Evolutionary conservation across 2,888 invertebrate genomes (phyloP), one percentile per base, ranked within the genome.

Genomic region (Epicampocera succincta): DNA sequence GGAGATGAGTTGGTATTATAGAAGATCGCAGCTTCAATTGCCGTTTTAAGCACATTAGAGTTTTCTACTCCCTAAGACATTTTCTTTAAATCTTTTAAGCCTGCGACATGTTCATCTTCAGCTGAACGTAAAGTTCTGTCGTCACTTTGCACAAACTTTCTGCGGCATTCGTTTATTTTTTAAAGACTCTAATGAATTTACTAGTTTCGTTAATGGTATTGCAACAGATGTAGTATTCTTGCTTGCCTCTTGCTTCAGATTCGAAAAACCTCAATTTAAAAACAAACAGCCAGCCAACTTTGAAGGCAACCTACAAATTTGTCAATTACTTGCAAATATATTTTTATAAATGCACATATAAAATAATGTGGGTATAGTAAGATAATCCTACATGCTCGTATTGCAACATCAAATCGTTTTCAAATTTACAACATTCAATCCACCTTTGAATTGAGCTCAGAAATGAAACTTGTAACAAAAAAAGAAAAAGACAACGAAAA

Each of bases 351-450:
- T 54, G 5, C 38, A 4, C 13, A 12, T 58, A 13, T 42, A 42
- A 25, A 44, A 44, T 21, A 38, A 15, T 25, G 50, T 63, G 48
- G 48, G 58, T 65, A 58, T 44, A 9, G 78, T 72, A 69, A 78
- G 82, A 82, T 82, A 82, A 82, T 82, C 82, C 82, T 78, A 81
- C 81, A 61, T 1, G 33, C 33, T 33, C 33, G 33, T 77, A 78
- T 65, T 78, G 72, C 78, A 78, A 78, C 78, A 78, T 66, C 74
- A 65, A 74, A 73, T 54, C 44, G 56, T 74, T 61, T 71, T 71
- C 33, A 63, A 63, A 63, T 63, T 65, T 44, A 72, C 52, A 60
- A 76, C 63, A 77, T 65, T 42, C 44, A 79, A 79, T 66, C 63
- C 46, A 72, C 60, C 9, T 69, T 74, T 74, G 77, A 65, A 65